A percentile compares a stretch with the other conserved stretches of the same genome.
phyloP scores from a whole-genome alignment of 1,140 invertebrate species.

The Gyrodactylus salaris region DNA sequence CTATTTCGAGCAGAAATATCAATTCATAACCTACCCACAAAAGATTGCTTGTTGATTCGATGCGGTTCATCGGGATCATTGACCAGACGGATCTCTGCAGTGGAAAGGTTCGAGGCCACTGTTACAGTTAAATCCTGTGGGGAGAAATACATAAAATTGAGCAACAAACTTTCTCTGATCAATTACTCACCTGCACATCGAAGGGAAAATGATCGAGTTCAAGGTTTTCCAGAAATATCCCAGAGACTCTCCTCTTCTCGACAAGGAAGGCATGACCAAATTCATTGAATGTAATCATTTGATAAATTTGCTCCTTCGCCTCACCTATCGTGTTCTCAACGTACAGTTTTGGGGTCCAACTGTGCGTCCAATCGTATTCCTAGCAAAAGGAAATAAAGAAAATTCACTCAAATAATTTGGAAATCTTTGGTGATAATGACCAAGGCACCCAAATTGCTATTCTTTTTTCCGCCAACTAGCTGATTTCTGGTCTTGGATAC shows the following conservation, averaged over 20 bases:
- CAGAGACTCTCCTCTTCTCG: conserved; percentile 9
- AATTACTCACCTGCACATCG: conserved; percentile 10
- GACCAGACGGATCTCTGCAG: conserved; percentile 15
- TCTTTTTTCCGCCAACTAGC: no score
- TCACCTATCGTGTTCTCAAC: conserved; percentile 7
- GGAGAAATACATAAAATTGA: not conserved
- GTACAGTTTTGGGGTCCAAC: conserved; percentile 6
- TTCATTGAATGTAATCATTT: conserved; percentile 8
- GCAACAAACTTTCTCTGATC: not conserved
- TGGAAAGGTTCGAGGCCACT: conserved; percentile 17
- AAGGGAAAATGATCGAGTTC: conserved; percentile 11
- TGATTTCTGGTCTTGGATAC: no score
- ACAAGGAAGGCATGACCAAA: conserved; percentile 3
- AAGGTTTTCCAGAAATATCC: conserved; percentile 11
- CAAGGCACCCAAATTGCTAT: no score
- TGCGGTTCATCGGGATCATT: conserved; percentile 17
- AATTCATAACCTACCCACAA: conserved; percentile 12
- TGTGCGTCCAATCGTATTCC: conserved; percentile 6
- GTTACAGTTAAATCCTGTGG: conserved; percentile 17
- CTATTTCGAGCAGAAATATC: not conserved
- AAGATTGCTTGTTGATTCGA: conserved; percentile 17
- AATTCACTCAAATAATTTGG: no score
- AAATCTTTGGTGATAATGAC: no score
- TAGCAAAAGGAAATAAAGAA: not conserved
- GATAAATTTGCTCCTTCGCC: conserved; percentile 7